These are phyloP conservation scores for Plebejus anna DNA, from an alignment of 2,888 invertebrate genomes.

Conservation along the genomic window DNA sequence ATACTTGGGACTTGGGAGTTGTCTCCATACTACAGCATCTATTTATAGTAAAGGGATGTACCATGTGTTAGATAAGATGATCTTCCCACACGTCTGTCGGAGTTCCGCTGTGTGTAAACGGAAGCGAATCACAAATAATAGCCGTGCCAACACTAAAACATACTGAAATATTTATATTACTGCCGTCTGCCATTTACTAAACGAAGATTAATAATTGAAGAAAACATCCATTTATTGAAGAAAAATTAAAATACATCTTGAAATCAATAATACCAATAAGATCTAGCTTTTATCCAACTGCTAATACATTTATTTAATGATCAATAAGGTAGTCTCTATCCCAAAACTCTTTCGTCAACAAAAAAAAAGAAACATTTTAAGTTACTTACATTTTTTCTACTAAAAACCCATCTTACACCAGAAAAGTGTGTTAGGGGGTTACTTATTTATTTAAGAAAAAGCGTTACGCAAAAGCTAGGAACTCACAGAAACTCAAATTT, in stretches of 20 bases:
- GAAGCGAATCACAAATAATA: conserved; percentile 24
- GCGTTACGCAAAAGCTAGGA: neutral
- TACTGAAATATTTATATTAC: neutral
- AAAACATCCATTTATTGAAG: neutral
- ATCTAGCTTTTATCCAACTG: too few relatives aligned
- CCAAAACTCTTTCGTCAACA: too few relatives aligned
- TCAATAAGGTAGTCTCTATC: too few relatives aligned
- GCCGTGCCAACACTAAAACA: neutral
- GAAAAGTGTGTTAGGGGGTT: neutral
- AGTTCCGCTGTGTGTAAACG: conserved; percentile 21
- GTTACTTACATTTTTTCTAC: neutral
- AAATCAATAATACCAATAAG: too few relatives aligned
- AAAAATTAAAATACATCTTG: too few relatives aligned
- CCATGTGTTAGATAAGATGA: conserved; percentile 22
- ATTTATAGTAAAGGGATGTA: conserved; percentile 23
- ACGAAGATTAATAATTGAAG: neutral
- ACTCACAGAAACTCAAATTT: neutral
- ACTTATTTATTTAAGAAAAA: neutral
- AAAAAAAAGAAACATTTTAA: too few relatives aligned
- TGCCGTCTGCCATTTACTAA: neutral
- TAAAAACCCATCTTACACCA: neutral
- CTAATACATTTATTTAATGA: too few relatives aligned
- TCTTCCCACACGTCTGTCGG: conserved; percentile 15
- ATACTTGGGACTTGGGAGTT: neutral
- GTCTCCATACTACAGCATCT: neutral